Conservation (phyloP, 2,113 vertebrate genomes). For the Telmatochromis sp. region DNA sequence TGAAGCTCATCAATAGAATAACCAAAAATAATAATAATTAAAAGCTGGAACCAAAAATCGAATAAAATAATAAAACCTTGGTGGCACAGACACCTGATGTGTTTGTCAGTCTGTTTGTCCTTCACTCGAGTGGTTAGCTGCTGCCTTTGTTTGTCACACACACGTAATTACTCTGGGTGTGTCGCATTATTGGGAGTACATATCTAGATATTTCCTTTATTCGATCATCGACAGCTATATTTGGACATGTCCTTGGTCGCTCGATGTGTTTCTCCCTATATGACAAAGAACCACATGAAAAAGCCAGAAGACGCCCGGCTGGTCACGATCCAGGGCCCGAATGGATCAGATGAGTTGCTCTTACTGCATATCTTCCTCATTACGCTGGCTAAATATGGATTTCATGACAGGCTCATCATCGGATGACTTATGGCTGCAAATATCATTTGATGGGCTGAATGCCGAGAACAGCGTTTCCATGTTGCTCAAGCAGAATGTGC, state of each 20-base stretch:
- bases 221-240: background rate
- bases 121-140: background rate
- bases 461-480: background rate
- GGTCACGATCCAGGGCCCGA: background rate
- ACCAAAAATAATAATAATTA: background rate
- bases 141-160: background rate
- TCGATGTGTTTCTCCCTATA: background rate
- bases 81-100: background rate
- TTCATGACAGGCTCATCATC: background rate
- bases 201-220: background rate
- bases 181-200: background rate
- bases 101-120: background rate
- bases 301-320: background rate
- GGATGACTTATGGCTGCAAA: background rate
- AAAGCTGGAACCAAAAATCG: background rate
- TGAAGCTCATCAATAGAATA: background rate
- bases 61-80: background rate
- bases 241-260: background rate
- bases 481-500: background rate
- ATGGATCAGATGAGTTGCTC: background rate
- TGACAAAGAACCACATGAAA: background rate
- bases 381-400: conserved; percentile 18
- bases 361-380: conserved; percentile 20
- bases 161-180: background rate
- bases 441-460: background rate